Base-by-base conservation (phyloP, 2,797 vertebrate species). In the Acestrorhynchus altus region DNA sequence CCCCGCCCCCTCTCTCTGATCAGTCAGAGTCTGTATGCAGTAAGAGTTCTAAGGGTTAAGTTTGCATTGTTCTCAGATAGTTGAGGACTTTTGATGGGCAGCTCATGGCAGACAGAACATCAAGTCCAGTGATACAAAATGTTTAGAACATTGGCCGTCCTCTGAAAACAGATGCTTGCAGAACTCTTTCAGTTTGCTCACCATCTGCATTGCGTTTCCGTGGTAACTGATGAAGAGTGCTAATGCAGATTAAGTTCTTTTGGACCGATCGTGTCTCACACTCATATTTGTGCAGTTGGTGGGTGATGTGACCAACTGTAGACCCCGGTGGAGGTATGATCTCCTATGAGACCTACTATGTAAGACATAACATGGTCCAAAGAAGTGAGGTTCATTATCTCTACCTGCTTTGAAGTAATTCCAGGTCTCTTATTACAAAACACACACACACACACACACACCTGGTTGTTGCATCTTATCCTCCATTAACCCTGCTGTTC, bases 171-270 rank as follows among this genome's bases (percentile, higher is more conserved):
- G 73, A 76, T 75, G 72, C 72, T 76, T 22, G 57, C 63, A 59
- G 8, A 76, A 70, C 49, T 74, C 64, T 71, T 70, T 73, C 44
- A 46, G 67, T 73, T 72, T 70, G 70, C 63, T 54, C 20, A 61
- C 63, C 69, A 70, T 75, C 78, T 75, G 66, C 24, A 80, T n/a
- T 39, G 63, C 40, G 78, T 75, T 65, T 35, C 72, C 78, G 52
- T 80, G 72, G 72, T 71, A 64, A 80, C 72, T 64, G 42, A 54
- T 68, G 66, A 40, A 54, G 22, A 64, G 61, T 20, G 5, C n/a
- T 64, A 31, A 59, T 35, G 28, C 57, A 60, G 16, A 60, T 9
- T 8, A 15, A 35, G 26, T 35, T 60, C 16, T 18, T 60, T 35
- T 35, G 56, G 11, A 59, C 5, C 5, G 57, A 60, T 60, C 57